These are phyloP conservation scores for Eucriotettix oculatus DNA, from an alignment of 2,888 invertebrate genomes.

Conservation along the genomic window DNA sequence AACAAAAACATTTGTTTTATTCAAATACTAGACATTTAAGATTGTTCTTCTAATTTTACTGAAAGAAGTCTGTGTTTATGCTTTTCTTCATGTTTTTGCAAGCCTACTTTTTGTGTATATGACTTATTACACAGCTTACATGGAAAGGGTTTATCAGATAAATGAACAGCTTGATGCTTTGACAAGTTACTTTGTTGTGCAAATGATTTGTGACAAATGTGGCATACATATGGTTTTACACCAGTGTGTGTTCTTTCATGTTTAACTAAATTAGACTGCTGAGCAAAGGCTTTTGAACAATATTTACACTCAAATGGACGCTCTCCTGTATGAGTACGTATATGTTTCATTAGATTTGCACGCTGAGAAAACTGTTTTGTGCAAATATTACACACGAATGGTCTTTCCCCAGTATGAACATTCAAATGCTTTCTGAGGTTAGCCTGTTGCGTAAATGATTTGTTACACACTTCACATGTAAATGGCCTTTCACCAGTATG, in stretches of 20 bases:
- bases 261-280: conserved; percentile 16
- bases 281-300: conserved; percentile 16
- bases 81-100: conserved; percentile 5
- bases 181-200: conserved; percentile 15
- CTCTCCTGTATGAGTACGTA: conserved; percentile 15
- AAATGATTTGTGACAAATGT: conserved; percentile 14
- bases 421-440: conserved; percentile 15
- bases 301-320: conserved; percentile 14
- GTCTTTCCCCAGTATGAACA: conserved; percentile 17
- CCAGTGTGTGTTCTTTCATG: conserved; percentile 17
- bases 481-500: conserved; percentile 20
- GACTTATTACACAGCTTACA: conserved; percentile 5
- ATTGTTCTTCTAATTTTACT: no score
- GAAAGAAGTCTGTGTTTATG: no score
- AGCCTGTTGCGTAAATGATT: conserved; percentile 16
- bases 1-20: no score
- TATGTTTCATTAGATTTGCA: conserved; percentile 15
- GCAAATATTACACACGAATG: conserved; percentile 19
- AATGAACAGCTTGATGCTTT: conserved; percentile 15
- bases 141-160: conserved; percentile 1
- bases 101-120: conserved; percentile 8
- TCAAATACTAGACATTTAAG: no score
- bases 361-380: conserved; percentile 17
- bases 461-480: conserved; percentile 13
- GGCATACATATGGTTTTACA: conserved; percentile 16